Evolutionary conservation across 2,797 vertebrate genomes (phyloP).

Genomic region (Acrocephalus scirpaceus): DNA sequence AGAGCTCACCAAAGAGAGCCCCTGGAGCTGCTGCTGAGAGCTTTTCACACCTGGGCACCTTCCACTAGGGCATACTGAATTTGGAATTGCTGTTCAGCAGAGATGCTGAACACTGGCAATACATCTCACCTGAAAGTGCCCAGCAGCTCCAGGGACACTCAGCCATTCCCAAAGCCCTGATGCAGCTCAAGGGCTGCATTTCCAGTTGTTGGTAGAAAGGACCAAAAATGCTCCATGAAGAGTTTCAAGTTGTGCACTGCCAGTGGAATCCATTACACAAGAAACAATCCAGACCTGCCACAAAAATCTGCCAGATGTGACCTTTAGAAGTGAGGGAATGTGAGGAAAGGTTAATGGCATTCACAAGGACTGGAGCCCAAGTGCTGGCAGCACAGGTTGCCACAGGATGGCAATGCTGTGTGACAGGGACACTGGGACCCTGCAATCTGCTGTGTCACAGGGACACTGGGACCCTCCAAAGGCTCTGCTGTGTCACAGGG

Average conservation of each 20-base stretch:
- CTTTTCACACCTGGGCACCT: neutral
- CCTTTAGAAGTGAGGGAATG: neutral
- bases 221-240: neutral
- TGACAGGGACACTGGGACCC: neutral
- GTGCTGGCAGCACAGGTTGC: neutral
- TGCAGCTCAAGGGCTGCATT: neutral
- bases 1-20: neutral
- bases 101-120: neutral
- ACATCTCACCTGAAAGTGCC: neutral
- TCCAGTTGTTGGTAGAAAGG: neutral
- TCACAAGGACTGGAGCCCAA: neutral
- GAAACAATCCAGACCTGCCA: neutral
- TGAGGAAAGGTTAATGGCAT: neutral
- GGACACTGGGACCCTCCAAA: neutral
- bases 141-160: neutral
- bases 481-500: too few species aligned
- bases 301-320: neutral
- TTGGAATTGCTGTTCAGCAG: neutral
- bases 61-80: accelerated
- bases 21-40: neutral
- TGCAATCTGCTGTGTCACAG: neutral
- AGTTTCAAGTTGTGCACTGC: neutral
- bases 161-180: neutral
- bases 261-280: neutral
- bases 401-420: neutral